Base-by-base conservation (phyloP, 2,888 invertebrate genomes). In the Lordiphosa andalusiaca region DNA sequence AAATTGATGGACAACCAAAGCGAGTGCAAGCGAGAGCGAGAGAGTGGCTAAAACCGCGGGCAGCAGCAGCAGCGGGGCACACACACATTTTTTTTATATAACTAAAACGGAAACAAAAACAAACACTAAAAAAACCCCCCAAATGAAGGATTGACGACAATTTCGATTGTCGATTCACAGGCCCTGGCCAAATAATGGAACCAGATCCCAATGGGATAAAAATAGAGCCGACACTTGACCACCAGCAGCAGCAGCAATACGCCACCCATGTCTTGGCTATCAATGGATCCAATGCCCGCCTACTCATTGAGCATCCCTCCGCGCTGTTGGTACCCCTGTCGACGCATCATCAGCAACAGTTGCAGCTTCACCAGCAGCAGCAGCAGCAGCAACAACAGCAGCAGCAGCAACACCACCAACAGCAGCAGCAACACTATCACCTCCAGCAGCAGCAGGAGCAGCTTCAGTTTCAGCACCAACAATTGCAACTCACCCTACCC, bases 151-250 rank as follows among this genome's bases (percentile, higher is more conserved):
- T 13, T 71, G 81, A 77, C 76, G 73, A 81, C 78, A 84, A 84
- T 81, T 77, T 84, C 77, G 84, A 81, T 78, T 78, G 84, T 81
- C 81, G 76, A 25, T 83, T 77, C 63, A 30, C 30, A 67, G 82
- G 74, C 61, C 73, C 82, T 65, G 71, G 67, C 81, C 80, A 33
- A 88, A 88, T 85, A 87, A 89, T 89, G 89, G 89, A 89, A 85
- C 85, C 88, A 84, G 87, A 88, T 85, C 86, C 88, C 84, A 88
- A 87, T 84, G 87, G 88, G 87, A 89, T 89, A 83, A 89, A 89
- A 86, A 86, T 89, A 82, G 89, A 89, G 84, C 86, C 88, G 71
- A 78, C 88, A 70, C 84, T 88, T 73, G 89, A 89, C 75, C 88
- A 86, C 54, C 86, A 86, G 50, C 73, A 74, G 51, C 74, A 87